Evolutionary conservation across 2,888 invertebrate species (phyloP), one percentile per base, ranked within the genome.

Genomic region (Oscheius myriophilus): DNA sequence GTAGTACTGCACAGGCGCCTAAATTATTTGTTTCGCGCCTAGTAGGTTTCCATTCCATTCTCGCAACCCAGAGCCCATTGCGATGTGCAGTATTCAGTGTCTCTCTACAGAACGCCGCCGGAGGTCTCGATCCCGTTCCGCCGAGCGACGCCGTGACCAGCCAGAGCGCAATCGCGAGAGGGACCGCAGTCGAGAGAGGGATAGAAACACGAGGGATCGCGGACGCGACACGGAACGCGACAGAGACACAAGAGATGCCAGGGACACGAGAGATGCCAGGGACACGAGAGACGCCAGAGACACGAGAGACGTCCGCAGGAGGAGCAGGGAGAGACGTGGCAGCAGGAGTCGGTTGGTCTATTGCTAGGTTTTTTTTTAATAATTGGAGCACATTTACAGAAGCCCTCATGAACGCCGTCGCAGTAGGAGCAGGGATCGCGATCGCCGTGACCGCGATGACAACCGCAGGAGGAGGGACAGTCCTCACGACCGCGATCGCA

Each of bases 371-470:
- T 51, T 3, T 51, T 16, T 46, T 62, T 14, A 18, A 18, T 49
- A 6, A 49, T 9, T 18, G 18, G 49, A 49, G 3, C 21, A n/a
- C n/a, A 33, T 33, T 33, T 33, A 42, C 39, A 71, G 77, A 64
- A 77, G 77, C 43, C 77, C 77, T n/a, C 61, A 61, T 14, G 67
- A 67, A 12, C 54, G 72, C 1, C 64, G 73, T 23, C 62, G 71
- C 16, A 73, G 73, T 54, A 67, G 73, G 26, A 71, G 75, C 14
- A 25, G 70, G 33, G 74, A 74, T 18, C 67, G 74, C 18, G 70
- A 75, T 26, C 67, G 69, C 18, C 67, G 68, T 18, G 72, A 73
- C 12, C 63, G 71, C 23, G 70, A 74, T 39, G 68, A 72, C 49
- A 66, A 69, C 39, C 41, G 57, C 21, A 57, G 43, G n/a, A 33